phyloP scores from a whole-genome alignment of 2,797 vertebrate species.

The Spinus pinus region DNA sequence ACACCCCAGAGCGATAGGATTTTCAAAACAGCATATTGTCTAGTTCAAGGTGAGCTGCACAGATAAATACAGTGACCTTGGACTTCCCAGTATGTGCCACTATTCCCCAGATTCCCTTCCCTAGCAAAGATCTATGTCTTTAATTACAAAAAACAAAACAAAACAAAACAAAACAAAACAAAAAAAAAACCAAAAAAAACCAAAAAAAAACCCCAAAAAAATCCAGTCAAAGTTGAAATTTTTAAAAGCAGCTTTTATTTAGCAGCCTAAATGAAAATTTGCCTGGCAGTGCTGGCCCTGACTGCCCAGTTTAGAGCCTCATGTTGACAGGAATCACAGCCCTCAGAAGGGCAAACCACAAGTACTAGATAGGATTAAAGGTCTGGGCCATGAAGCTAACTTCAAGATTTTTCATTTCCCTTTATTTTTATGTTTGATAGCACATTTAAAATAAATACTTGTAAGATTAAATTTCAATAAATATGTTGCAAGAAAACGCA shows the following conservation, averaged over 20 bases:
- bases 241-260: neutral
- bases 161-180: too few relatives aligned
- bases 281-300: neutral
- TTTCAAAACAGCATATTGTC: conserved; percentile 1
- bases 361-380: conserved; percentile 12
- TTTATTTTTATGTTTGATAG: conserved; percentile 15
- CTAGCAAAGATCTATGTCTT: neutral
- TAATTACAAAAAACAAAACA: neutral
- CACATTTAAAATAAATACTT: neutral
- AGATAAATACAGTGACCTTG: neutral
- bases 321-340: neutral
- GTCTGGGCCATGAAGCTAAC: neutral
- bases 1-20: neutral
- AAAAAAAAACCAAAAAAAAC: too few relatives aligned
- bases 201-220: too few relatives aligned
- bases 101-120: neutral
- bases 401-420: neutral
- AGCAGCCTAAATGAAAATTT: neutral
- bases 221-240: neutral
- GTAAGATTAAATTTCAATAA: conserved; percentile 28
- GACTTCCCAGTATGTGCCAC: neutral
- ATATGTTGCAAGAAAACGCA: neutral
- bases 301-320: neutral
- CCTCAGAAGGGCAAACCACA: neutral
- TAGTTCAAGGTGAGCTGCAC: neutral